Base-by-base conservation (phyloP, 2,888 invertebrate species). In the Drosophila subquinaria region DNA sequence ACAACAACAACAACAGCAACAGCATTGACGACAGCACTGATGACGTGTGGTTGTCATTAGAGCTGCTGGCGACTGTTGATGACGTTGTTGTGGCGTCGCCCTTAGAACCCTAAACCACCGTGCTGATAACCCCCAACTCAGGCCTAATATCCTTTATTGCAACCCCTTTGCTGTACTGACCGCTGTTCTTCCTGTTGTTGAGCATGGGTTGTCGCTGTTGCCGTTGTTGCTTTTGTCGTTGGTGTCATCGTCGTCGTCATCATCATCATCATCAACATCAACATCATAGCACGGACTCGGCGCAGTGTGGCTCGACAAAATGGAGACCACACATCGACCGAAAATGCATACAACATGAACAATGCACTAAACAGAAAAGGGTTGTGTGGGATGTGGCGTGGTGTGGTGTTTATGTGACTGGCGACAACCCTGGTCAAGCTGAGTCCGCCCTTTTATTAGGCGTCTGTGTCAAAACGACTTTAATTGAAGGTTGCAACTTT, bases 1-100 rank as follows among this genome's bases (percentile, higher is more conserved):
- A 3, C 48, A 47, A 8, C 64, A 45, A 10, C 57, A 61, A 27
- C 62, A 62, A 9, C 71, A 67, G 1, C 61, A 47, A 13, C 51
- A 65, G 48, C 61, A 53, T 64, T 52, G 63, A 72, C 65, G 48
- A 67, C 85, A 69, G 64, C 77, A 66, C 70, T 89, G 88, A 85
- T 85, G 85, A 85, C 90, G 82, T 89, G 85, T 75, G 90, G 90
- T 77, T 89, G 84, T 89, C 84, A 89, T 84, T 84, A 84, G 87
- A 81, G 86, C 69, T 82, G 81, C 74, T 80, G 72, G 63, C 59
- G 65, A 60, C 68, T 80, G 81, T 76, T 71, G 77, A 81, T 80
- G 88, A 81, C 82, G 72, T 74, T 88, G 73, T 79, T 68, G 76
- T 65, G 67, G 73, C 62, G 63, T 30, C 65, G 51, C 69, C 57